Evolutionary conservation across 2,888 invertebrate genomes (phyloP).

Genomic region (Drosophila kuntzei): DNA sequence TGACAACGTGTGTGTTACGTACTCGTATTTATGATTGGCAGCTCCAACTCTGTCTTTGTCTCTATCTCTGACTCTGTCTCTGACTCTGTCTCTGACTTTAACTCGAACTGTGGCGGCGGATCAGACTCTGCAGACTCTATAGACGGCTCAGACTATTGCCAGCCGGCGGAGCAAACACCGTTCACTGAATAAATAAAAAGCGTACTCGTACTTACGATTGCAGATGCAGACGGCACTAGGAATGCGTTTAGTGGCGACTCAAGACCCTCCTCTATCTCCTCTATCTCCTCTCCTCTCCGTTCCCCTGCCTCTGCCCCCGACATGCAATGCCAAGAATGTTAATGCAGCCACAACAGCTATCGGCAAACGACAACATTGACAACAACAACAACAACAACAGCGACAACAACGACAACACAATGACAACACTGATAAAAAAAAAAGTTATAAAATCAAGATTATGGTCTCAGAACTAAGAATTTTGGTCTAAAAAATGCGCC

Average conservation of each 20-base stretch:
- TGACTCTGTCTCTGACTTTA: constrained; percentile 3
- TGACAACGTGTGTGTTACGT: constrained; percentile 75
- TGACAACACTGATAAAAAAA: no score
- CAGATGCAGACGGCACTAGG: constrained; percentile 63
- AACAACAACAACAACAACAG: constrained; percentile 24
- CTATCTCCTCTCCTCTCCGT: no score
- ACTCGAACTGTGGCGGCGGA: constrained; percentile 8
- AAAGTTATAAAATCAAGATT: no score
- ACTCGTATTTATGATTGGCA: constrained; percentile 78
- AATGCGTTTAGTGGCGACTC: constrained; percentile 73
- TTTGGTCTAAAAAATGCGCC: no score
- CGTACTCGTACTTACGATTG: constrained; percentile 65
- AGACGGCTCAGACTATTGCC: constrained; percentile 10
- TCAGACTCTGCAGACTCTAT: constrained; percentile 7
- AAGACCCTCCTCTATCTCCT: constrained; percentile 6
- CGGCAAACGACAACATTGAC: constrained; percentile 33
- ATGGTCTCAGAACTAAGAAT: no score
- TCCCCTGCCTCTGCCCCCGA: background rate
- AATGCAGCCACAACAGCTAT: constrained; percentile 69
- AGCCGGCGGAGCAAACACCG: constrained; percentile 70
- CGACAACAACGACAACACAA: constrained; percentile 38
- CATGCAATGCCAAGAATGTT: constrained; percentile 76
- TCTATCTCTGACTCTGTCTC: constrained; percentile 16
- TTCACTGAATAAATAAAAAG: constrained; percentile 76
- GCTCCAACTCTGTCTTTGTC: constrained; percentile 21